Evolutionary conservation across 2,113 vertebrate genomes (phyloP).

Genomic region (Perognathus longimembris): DNA sequence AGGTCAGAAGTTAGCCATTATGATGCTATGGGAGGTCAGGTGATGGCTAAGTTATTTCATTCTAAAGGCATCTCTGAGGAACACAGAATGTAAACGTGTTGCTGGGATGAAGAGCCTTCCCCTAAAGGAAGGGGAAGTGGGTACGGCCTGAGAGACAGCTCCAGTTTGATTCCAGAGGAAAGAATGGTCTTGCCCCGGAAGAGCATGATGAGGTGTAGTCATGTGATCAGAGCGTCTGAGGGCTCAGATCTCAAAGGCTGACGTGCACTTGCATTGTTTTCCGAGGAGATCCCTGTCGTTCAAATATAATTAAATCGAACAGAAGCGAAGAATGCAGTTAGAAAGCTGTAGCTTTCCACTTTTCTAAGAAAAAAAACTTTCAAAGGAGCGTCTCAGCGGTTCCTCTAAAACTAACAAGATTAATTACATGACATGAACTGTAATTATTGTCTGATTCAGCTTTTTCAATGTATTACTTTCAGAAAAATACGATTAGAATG

Average conservation of each 20-base stretch:
- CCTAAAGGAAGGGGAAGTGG: neutral
- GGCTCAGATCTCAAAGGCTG: neutral
- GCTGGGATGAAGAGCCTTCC: neutral
- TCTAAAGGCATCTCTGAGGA: neutral
- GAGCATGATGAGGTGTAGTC: fast-evolving
- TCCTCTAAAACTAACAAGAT: slow-evolving; percentile 52
- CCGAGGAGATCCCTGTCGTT: neutral
- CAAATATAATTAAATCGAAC: slow-evolving; percentile 37
- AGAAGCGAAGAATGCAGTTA: neutral
- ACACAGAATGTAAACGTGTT: neutral
- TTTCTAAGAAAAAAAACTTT: slow-evolving; percentile 43
- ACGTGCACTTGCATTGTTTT: neutral
- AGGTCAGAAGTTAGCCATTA: neutral
- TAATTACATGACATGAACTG: slow-evolving; percentile 33
- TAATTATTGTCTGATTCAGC: neutral
- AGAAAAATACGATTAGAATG: slow-evolving; percentile 63
- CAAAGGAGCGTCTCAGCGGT: neutral
- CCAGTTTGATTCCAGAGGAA: neutral
- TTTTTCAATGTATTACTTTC: slow-evolving; percentile 42
- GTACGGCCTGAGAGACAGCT: neutral
- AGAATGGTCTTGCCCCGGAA: neutral
- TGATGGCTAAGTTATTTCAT: neutral
- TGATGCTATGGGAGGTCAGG: neutral
- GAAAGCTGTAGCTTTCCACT: slow-evolving; percentile 4
- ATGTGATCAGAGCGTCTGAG: neutral